Percentiles rank a stretch among this genome's conserved stretches.
Conservation (phyloP, 2,888 invertebrate species). For the Drosophila subquinaria region DNA sequence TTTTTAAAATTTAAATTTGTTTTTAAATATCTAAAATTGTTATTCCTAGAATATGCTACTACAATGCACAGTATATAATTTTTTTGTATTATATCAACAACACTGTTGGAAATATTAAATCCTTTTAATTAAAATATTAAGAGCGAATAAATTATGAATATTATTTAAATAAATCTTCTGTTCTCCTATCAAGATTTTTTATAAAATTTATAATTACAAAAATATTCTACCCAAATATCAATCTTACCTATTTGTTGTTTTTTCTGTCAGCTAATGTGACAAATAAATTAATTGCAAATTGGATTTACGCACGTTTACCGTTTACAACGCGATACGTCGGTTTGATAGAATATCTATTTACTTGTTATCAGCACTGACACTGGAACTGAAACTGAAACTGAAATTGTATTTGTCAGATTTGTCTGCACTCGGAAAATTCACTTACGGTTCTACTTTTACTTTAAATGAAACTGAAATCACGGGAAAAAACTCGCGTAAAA, state of each 20-base stretch:
- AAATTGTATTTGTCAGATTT: constrained; percentile 19
- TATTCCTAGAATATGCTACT: too few species aligned
- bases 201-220: background rate
- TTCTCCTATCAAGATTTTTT: background rate
- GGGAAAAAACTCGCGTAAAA: constrained; percentile 29
- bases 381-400: constrained; percentile 26
- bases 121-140: background rate
- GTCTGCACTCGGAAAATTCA: background rate
- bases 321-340: constrained; percentile 29
- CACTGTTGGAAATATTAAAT: too few species aligned
- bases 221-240: constrained; percentile 2
- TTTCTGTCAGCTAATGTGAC: constrained; percentile 12
- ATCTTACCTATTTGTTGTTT: constrained; percentile 31
- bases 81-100: background rate
- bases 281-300: constrained; percentile 43
- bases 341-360: constrained; percentile 14
- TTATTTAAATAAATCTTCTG: background rate
- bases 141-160: background rate
- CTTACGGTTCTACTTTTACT: constrained; percentile 10
- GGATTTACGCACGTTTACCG: constrained; percentile 46
- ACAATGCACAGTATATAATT: too few species aligned
- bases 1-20: too few species aligned
- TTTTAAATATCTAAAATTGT: too few species aligned
- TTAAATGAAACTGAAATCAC: constrained; percentile 15
- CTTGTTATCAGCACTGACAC: constrained; percentile 34